Base-by-base conservation (phyloP, 2,113 vertebrate species). In the Tragelaphus strepsiceros region DNA sequence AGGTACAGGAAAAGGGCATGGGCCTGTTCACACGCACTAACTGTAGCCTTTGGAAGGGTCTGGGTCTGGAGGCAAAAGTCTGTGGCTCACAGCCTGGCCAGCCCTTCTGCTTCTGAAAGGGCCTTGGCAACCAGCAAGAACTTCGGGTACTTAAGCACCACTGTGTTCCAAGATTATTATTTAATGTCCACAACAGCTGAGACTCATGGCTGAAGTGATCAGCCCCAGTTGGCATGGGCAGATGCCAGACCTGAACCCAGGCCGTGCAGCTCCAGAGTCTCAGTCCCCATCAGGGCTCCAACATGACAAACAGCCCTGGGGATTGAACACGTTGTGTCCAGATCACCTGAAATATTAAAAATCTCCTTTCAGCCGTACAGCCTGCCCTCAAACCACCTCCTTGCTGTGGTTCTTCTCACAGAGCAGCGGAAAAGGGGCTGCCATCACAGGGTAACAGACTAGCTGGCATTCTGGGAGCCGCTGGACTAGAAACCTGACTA, bases 401-500 rank as follows among this genome's bases (percentile, higher is more conserved):
- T 67, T 14, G 82, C 56, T 51, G 26, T 2, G 17, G 51, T 14
- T 74, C 32, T 16, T 35, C 28, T 85, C 53, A 28, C 4, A 16
- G 51, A 92, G 15, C 62, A 12, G 56, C 88, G 83, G 56, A 43
- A 2, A 35, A 54, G 7, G 19, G 35, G 43, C 30, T 17, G 26
- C 24, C 49, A 13, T 26, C 5, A 16, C 8, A 2, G 15, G 59
- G 28, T 26, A 21, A 54, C 6, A 16, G 21, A 56, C n/a, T 7
- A 81, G 39, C 30, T 54, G 77, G 54, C 14, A 3, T 24, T 86
- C 32, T 61, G 61, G 64, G 56, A 95, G 14, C 16, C 5, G 5
- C 0, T 53, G 43, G 32, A 32, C 39, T 88, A 82, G 85, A 88
- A 96, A 92, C 87, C 87, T 67, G 95, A 97, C 74, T 17, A 88